These are phyloP conservation scores for Sitta europaea DNA, from an alignment of 2,113 vertebrate genomes.

Conservation along the genomic window DNA sequence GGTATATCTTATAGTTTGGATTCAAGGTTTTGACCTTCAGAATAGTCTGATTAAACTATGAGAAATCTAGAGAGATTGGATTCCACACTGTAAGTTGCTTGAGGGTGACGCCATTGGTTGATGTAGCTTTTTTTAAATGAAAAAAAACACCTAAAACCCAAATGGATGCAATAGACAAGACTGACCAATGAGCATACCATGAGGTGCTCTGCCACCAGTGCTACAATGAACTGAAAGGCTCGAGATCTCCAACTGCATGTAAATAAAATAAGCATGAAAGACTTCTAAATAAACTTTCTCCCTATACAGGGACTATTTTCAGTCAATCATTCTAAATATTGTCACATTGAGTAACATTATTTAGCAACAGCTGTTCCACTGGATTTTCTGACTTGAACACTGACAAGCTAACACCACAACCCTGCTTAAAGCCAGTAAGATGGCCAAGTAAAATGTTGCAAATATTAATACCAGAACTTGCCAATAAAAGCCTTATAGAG, in stretches of 20 bases:
- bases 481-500: neutral
- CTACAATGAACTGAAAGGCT: neutral
- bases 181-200: neutral
- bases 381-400: neutral
- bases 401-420: neutral
- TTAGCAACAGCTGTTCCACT: constrained; percentile 1
- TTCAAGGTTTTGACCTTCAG: neutral
- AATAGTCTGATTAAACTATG: neutral
- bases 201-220: neutral
- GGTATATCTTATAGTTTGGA: neutral
- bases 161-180: neutral
- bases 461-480: neutral
- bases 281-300: neutral
- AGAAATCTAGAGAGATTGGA: neutral
- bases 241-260: neutral
- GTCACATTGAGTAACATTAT: neutral
- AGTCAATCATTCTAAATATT: neutral
- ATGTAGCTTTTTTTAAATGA: neutral
- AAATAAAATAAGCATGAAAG: neutral
- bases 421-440: neutral
- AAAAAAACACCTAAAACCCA: neutral
- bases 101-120: neutral
- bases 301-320: neutral
- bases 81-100: neutral
- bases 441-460: neutral